Evolutionary conservation across 2,113 vertebrate species (phyloP), one percentile per base, ranked within the genome.

Genomic region (Uropsilus gracilis): DNA sequence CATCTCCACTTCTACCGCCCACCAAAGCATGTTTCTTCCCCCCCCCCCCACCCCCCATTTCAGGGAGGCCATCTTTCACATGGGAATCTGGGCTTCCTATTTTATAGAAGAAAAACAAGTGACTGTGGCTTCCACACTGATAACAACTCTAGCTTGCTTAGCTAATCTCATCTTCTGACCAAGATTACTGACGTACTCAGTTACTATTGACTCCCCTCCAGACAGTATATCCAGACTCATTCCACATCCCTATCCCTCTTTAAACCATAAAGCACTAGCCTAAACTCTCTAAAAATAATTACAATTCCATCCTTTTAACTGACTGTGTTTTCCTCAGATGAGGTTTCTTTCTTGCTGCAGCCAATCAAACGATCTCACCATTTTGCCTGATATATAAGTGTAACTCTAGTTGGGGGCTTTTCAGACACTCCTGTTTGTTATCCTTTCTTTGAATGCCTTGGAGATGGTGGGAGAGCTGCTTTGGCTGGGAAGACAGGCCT

Each of bases 381-480:
- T 30, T 18, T 20, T n/a, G 48, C 55, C 18, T 34, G 26, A 1
- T 22, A 4, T 61, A 5, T 0, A 14, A 12, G 32, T 20, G 1
- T 5, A 1, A 44, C 8, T 63, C n/a, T 42, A 5, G 2, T 5
- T 24, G 22, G 22, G n/a, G 32, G 34, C 10, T 32, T 61, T 61
- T 8, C 75, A 57, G 26, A 37, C 3, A 48, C 12, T 55, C 5
- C 4, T 5, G 8, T 68, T n/a, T 5, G 8, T 68, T n/a, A 63
- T 30, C 75, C n/a, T 9, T 46, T 28, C 71, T 69, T 20, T 8
- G 24, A 28, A 30, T 44, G 26, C 13, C 13, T 14, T 26, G n/a
- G 6, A n/a, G 3, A 11, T 11, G 71, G 50, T 9, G 13, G n/a
- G 5, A 18, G n/a, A 68, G 22, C 0, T 0, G 5, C 32, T 3